phyloP scores from a whole-genome alignment of 1,140 invertebrate species.

The Drosophila ercepeae region DNA sequence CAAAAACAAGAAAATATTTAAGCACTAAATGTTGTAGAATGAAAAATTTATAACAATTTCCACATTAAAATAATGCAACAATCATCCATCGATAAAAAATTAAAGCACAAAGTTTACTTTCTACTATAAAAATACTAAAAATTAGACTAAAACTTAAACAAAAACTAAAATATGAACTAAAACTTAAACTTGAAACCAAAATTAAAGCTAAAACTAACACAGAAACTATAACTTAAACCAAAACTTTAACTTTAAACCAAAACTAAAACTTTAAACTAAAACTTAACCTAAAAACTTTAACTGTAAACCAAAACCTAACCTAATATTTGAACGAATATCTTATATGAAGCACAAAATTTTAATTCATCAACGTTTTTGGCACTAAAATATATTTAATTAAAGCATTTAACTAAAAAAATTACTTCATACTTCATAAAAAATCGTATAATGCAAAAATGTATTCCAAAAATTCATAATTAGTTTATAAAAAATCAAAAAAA shows the following conservation, averaged over 20 bases:
- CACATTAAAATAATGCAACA: background rate
- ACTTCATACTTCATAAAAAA: background rate
- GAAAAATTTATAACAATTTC: background rate
- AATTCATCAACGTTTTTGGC: background rate
- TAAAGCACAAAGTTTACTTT: constrained; percentile 1
- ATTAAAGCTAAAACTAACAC: background rate
- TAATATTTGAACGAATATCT: too few species aligned
- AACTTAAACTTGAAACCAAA: background rate
- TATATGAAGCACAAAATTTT: background rate
- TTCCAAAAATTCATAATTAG: background rate
- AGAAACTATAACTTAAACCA: background rate
- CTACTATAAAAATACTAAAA: background rate
- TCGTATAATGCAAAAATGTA: too few species aligned
- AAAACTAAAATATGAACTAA: background rate
- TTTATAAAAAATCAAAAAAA: too few species aligned
- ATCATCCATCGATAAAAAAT: background rate
- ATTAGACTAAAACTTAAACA: background rate
- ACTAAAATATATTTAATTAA: background rate
- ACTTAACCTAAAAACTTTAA: background rate
- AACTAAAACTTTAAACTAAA: background rate
- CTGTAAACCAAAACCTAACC: background rate
- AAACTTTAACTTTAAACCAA: background rate
- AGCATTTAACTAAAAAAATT: background rate
- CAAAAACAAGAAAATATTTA: background rate
- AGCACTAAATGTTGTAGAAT: background rate